Evolutionary conservation across 2,888 invertebrate species (phyloP), one percentile per base, ranked within the genome.

Genomic region (Ischnura elegans): DNA sequence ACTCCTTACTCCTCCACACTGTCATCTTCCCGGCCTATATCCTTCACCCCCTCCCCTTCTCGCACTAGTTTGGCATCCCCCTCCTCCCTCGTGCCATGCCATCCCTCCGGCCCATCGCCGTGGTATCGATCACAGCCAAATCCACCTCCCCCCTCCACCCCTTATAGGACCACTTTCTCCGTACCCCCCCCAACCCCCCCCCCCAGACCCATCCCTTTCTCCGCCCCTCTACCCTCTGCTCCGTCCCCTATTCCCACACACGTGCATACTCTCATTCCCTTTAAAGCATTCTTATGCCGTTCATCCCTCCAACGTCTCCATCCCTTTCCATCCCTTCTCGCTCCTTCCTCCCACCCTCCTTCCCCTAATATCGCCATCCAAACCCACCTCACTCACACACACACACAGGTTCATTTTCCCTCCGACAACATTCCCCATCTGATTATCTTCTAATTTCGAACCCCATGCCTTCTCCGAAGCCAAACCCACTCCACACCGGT

Each of bases 391-490:
- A 3, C 25, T 25, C 8, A 16, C 85, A 10, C 85, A 16, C 85
- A 19, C 85, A n/a, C n/a, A n/a, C 85, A 5, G 47, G 13, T 6
- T 16, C 46, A 25, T 43, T 10, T n/a, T 76, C 76, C 76, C 29
- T 36, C 36, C 10, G 36, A 36, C 76, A 76, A 25, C 76, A 76
- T 76, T 76, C 76, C 36, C 76, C 76, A 76, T 36, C 76, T 76
- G 76, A 76, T 76, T 76, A 76, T 76, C 76, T 76, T 76, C 76
- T 76, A 76, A 76, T 76, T 76, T 36, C 76, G 16, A 13, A n/a
- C 86, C 46, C 86, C 36, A n/a, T n/a, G n/a, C n/a, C n/a, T n/a
- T n/a, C 42, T 46, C 86, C 45, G 45, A 45, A 51, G 29, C 16
- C 36, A 25, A 86, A 85, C 46, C 25, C 21, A n/a, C 10, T 0